Percentiles rank a stretch among this genome's conserved stretches.
Evolutionary conservation across 2,797 vertebrate species (phyloP).

Genomic region (Argya squamiceps): DNA sequence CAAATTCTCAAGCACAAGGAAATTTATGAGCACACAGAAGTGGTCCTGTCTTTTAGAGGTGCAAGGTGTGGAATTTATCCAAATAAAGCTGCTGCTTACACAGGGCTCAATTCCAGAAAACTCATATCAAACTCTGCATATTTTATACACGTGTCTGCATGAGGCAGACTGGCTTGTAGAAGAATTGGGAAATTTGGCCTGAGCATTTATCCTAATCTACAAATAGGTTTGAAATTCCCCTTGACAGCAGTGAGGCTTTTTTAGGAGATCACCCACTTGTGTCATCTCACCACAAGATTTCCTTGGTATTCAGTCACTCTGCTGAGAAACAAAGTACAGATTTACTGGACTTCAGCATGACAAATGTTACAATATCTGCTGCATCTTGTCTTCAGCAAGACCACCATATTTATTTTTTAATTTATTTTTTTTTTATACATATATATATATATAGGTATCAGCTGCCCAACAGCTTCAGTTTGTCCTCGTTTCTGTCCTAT

Average conservation of each 20-base stretch:
- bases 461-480: neutral
- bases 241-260: neutral
- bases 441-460: neutral
- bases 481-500: neutral
- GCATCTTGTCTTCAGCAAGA: neutral
- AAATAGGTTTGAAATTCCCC: constrained; percentile 11
- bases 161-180: neutral
- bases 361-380: neutral
- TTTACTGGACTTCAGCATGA: neutral
- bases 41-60: neutral
- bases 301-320: neutral
- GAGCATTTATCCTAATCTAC: neutral
- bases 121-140: neutral
- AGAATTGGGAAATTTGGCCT: neutral
- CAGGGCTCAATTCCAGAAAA: neutral
- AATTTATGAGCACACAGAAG: neutral
- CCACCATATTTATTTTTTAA: neutral
- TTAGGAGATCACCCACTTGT: neutral
- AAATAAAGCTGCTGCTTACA: neutral
- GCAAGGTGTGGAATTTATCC: neutral
- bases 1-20: neutral
- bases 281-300: constrained; percentile 26
- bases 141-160: neutral
- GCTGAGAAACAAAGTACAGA: neutral
- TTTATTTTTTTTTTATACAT: no score